Evolutionary conservation across 2,113 vertebrate genomes (phyloP), one percentile per base, ranked within the genome.

Genomic region (Casuarius casuarius): DNA sequence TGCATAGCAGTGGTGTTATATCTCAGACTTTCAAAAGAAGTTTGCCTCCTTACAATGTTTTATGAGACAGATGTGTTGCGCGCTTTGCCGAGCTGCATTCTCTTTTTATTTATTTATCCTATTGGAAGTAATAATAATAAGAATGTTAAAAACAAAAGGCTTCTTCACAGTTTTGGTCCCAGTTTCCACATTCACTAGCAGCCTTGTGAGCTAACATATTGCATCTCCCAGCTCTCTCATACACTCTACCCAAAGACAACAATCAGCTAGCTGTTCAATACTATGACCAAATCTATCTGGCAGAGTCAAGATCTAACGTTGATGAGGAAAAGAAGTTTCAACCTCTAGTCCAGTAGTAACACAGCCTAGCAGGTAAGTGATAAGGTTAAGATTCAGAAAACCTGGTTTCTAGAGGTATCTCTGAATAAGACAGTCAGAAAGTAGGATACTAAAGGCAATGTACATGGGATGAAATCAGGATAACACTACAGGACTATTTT

Each of bases 261-360:
- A 51, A 48, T 3, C 0, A 0, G 4, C 54, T 5, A 0, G 4
- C 54, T 4, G 52, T 31, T 72, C 31, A 28, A 58, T 6, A 16
- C 26, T 46, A 8, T 26, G 28, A 54, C 56, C 65, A 51, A 67
- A 26, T 7, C 21, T 48, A 78, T 68, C 76, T 68, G 73, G 51
- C 63, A 59, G 80, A 67, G 52, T 21, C 33, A 11, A 58, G 46
- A 2, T 49, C n/a, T 17, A 8, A 71, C 20, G 31, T 44, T n/a
- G 21, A 5, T 2, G 42, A 35, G 76, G 62, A 62, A 77, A 73
- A 89, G 14, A 79, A 90, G 26, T 33, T 67, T 83, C 80, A 63
- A 18, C 62, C 72, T 20, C 52, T 20, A 25, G 63, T 17, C 29
- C 58, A 28, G 83, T 15, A 90, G 28, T 29, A 81, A 52, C 49